Evolutionary conservation across 2,888 invertebrate species (phyloP), one percentile per base, ranked within the genome.

Genomic region (Stenurella melanura): DNA sequence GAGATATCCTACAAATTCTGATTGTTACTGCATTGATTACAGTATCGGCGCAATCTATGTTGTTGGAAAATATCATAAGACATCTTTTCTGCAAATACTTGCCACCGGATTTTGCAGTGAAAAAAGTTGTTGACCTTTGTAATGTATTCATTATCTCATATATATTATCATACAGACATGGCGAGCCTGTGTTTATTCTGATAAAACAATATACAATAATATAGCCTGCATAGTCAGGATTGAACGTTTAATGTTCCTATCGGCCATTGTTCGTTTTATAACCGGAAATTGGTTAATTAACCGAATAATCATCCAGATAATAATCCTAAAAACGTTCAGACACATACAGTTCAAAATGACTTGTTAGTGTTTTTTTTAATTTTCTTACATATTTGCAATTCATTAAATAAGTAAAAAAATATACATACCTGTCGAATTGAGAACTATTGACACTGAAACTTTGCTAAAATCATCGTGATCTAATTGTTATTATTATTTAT

Each of bases 51-150:
- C n/a, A n/a, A n/a, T n/a, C n/a, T n/a, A n/a, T n/a, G n/a, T n/a
- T n/a, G 1, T 15, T 50, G 15, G 2, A 38, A 38, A 38, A 38
- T 38, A 4, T 12, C 11, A 6, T 50, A n/a, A 34, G 30, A 34
- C 30, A 9, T 34, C n/a, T 50, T n/a, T 50, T n/a, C 50, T 1
- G 50, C n/a, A 50, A 50, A 50, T 12, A n/a, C n/a, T 15, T n/a
- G 50, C 12, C 50, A 6, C 9, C 50, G 1, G n/a, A 50, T 50
- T 50, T 50, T n/a, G 12, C 50, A n/a, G n/a, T n/a, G 50, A 50
- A 50, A 42, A 6, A 42, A 50, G 50, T 50, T 50, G n/a, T 50
- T 50, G 50, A 50, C 50, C 50, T 50, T 50, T 50, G 50, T 50
- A 50, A 50, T 50, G 12, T 50, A 50, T 50, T 50, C 50, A 50